Base-by-base conservation (phyloP, 2,888 invertebrate species). In the Lasioglossum marginatum region DNA sequence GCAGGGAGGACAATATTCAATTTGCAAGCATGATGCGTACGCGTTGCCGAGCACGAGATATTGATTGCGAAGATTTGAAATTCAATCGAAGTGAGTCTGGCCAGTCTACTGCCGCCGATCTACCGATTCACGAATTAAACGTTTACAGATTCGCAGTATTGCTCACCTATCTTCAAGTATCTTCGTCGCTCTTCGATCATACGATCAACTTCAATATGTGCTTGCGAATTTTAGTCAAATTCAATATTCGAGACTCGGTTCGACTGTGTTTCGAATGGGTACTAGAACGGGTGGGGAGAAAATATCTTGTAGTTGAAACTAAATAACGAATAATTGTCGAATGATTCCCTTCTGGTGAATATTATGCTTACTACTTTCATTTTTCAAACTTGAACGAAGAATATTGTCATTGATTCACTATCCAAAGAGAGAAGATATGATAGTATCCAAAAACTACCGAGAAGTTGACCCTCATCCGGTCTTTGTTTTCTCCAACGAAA, bases 71-170 rank as follows among this genome's bases (percentile, higher is more conserved):
- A 88, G 82, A 91, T 90, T 89, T 85, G 89, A 92, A 92, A 92
- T 92, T 89, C 88, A 91, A 92, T 92, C 85, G 82, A 85, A 79
- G 77, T 66, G 48, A 57, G n/a, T 57, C 23, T 27, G 79, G 16
- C 37, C 71, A 37, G 43, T 16, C 70, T 23, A 27, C 70, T 31
- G 48, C 70, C 68, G 77, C 27, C 70, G 52, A 52, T 73, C 83
- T 91, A 91, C 92, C 91, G 93, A 92, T 93, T 92, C 88, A 88
- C 76, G 71, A 92, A 92, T 93, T 92, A 93, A 93, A 92, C 91
- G 92, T 93, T 91, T 89, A 91, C 89, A 84, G 83, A 85, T 85
- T 86, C 87, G 87, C 80, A 76, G 88, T 86, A 86, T 79, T 87
- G 83, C 84, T 4, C 78, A 77, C 27, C 52, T 52, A 34, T 66